These are phyloP conservation scores for Drosophila bocki DNA, from an alignment of 1,140 invertebrate species.

Conservation along the genomic window DNA sequence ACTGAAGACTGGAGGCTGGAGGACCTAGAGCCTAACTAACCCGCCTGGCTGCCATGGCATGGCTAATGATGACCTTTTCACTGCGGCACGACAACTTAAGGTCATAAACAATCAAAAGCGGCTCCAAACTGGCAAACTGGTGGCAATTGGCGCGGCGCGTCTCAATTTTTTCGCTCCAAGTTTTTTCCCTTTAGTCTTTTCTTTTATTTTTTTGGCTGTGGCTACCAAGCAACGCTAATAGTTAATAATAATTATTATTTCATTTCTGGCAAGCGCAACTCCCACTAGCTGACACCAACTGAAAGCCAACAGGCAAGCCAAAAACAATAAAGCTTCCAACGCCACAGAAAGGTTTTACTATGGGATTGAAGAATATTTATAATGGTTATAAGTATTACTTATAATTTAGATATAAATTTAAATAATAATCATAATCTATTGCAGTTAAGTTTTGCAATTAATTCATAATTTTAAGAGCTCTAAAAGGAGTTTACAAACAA, in stretches of 20 bases:
- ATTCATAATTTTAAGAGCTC: neutral
- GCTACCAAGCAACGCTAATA: slow-evolving; percentile 75
- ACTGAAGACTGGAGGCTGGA: slow-evolving; percentile 11
- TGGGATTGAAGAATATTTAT: neutral
- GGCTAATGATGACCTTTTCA: slow-evolving; percentile 81
- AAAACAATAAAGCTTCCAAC: slow-evolving; percentile 72
- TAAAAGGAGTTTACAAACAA: neutral
- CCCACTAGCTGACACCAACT: slow-evolving; percentile 81
- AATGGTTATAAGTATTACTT: neutral
- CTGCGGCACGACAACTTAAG: slow-evolving; percentile 81
- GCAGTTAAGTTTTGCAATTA: neutral
- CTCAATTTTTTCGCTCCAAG: slow-evolving; percentile 14
- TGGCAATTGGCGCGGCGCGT: slow-evolving; percentile 64
- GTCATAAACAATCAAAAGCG: slow-evolving; percentile 80
- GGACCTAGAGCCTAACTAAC: slow-evolving; percentile 47
- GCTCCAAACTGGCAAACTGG: slow-evolving; percentile 52
- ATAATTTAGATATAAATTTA: neutral
- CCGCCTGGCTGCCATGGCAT: slow-evolving; percentile 38
- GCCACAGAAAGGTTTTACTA: slow-evolving; percentile 31
- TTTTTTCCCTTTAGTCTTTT: slow-evolving; percentile 4
- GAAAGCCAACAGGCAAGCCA: slow-evolving; percentile 59
- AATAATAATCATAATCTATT: neutral
- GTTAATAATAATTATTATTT: slow-evolving; percentile 84
- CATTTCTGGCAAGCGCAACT: slow-evolving; percentile 81
- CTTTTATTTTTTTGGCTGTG: slow-evolving; percentile 11